Base-by-base conservation (phyloP, 2,113 vertebrate genomes). In the Brienomyrus longianalis region DNA sequence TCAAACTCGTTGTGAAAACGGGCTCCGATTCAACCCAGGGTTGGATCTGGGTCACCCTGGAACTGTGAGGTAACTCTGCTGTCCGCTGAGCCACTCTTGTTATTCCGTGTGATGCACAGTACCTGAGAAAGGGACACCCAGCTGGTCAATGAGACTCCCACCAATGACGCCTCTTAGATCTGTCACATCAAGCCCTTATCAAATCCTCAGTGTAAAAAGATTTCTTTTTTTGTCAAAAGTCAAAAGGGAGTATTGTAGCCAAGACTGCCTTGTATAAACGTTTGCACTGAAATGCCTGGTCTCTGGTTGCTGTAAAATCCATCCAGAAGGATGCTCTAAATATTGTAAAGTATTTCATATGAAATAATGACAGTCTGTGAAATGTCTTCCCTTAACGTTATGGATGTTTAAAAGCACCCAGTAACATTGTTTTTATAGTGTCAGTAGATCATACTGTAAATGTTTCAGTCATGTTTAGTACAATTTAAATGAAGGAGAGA, bases 401-500 rank as follows among this genome's bases (percentile, higher is more conserved):
- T 96, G 95, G 97, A 97, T 97, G 97, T 98, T 95, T 97, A 97
- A 97, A 96, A 96, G 97, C 97, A 97, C 97, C 97, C 96, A 97
- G 97, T 97, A 98, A 97, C 97, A 97, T 97, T 97, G 96, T 98
- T 98, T 98, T 97, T 98, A 98, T 96, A 94, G 97, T 98, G 97
- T 97, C 97, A 90, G 96, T 97, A 96, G 96, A 97, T 97, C 97
- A 97, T 97, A 97, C 96, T 98, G 97, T 99, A 98, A 98, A 98
- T 98, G 96, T 98, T 97, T 97, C 97, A 97, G 97, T 98, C 97
- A 98, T 98, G 97, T 96, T 97, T 97, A 98, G 97, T 97, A 97
- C 97, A 97, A 95, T 93, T 94, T 94, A 94, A 95, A 97, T 95
- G 94, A 95, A 96, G 96, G 95, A 89, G 77, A 89, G 83, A 84